Base-by-base conservation (phyloP, 2,888 invertebrate genomes). In the Lasioglossum calceatum region DNA sequence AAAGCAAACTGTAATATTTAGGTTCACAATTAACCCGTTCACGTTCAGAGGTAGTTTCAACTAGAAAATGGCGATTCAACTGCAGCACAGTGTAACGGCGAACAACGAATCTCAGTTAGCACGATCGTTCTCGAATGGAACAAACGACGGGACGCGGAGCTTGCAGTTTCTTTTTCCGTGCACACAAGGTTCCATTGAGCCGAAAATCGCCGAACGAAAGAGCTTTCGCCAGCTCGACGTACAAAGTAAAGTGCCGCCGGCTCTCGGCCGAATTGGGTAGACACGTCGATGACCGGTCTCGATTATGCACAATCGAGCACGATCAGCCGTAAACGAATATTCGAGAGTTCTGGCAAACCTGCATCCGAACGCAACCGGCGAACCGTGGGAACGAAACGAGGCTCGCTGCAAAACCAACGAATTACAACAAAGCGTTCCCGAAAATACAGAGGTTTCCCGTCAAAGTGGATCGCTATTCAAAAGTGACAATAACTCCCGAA, bases 301-400 rank as follows among this genome's bases (percentile, higher is more conserved):
- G 19, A 36, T 82, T 79, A 58, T 27, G 19, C 39, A 32, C n/a
- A 61, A 78, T 61, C 16, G 44, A 71, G 71, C 78, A 54, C 23
- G 67, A 36, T 83, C 64, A 36, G 12, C 64, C 32, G 47, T 27
- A 47, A 79, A 79, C 58, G 70, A 42, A 44, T 39, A 47, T 32
- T 54, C 4, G 71, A 75, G 73, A 44, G 61, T 72, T 76, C n/a
- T 44, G 32, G n/a, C 58, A 54, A 64, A 75, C 77, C 39, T 32
- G 42, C 50, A 47, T 71, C 61, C 44, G 81, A 77, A 71, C 27
- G 67, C 73, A 67, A 75, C 72, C 72, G 42, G 58, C 78, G 73
- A 75, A 61, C 67, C 54, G 67, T 74, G 32, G 16, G 27, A 67
- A 73, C 76, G 44, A 4, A 61, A 4, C 19, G 73, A 42, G 73